phyloP scores from a whole-genome alignment of 2,113 vertebrate species.

The Stigmatopora nigra region DNA sequence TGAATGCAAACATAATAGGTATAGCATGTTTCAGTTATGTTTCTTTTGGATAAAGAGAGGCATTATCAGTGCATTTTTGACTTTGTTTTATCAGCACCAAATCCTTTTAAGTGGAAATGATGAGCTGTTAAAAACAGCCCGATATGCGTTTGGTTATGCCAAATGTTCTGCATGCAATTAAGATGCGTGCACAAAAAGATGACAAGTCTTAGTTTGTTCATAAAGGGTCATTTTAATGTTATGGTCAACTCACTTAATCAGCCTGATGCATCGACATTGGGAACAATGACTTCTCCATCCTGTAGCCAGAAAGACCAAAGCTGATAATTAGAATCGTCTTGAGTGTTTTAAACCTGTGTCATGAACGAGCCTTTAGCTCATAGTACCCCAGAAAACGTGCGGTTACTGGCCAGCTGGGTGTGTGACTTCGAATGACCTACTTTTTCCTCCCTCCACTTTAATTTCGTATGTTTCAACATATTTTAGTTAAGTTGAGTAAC shows the following conservation, averaged over 20 bases:
- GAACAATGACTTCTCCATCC: background rate
- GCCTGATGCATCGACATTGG: background rate
- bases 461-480: conserved; percentile 24
- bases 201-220: background rate
- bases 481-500: conserved; percentile 19
- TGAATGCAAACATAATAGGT: background rate
- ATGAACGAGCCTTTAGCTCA: conserved; percentile 1
- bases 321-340: background rate
- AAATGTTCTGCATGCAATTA: background rate
- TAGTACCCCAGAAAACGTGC: conserved; percentile 11
- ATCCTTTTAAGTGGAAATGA: background rate
- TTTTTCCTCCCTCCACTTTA: conserved; percentile 31
- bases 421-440: conserved; percentile 28
- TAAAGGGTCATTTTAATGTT: background rate
- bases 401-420: conserved; percentile 33
- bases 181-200: background rate
- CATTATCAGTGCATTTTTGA: conserved; percentile 1
- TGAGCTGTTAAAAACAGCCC: background rate
- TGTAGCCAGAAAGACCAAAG: background rate
- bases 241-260: background rate
- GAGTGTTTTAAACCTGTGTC: conserved; percentile 9
- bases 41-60: background rate
- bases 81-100: conserved; percentile 7
- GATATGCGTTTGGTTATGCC: background rate
- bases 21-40: background rate